Base-by-base conservation (phyloP, 2,888 invertebrate species). In the Luffia ferchaultella region DNA sequence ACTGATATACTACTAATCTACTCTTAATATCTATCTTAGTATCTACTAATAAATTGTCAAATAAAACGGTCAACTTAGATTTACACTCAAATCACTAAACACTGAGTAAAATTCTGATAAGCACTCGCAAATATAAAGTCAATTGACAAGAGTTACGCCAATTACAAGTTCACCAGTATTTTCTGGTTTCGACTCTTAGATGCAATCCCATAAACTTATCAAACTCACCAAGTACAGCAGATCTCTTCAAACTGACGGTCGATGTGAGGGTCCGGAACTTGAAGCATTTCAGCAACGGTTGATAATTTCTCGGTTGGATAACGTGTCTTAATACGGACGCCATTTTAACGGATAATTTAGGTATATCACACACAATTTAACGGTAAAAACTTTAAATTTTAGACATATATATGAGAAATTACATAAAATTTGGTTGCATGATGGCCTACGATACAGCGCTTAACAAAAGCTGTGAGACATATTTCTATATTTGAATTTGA, bases 281-380 rank as follows among this genome's bases (percentile, higher is more conserved):
- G 12, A 78, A 64, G 51, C 71, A 76, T 72, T 76, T 77, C 1
- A 78, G 57, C 51, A 78, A 54, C 20, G 75, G 30, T 30, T 12
- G 30, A 12, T 7, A 12, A 12, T 12, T 30, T 12, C 30, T 30
- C 30, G 30, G 30, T 12, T 3, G 12, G 12, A 30, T 30, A 3
- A 12, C 30, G 12, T 30, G 3, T 30, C 12, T 30, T 12, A 30
- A 12, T 30, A 30, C 5, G 5, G 12, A 12, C 12, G 30, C 30
- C 30, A 30, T 30, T 7, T 30, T 12, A 30, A 30, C 30, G 30
- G 30, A 3, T 3, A 30, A 30, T 30, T 30, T 30, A 7, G 30
- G 30, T 7, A 7, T 30, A 12, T 3, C 5, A 30, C 30, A 12
- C 3, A 12, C 5, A 12, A 7, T 12, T 3, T 7, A 30, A 30